Percentiles rank a stretch among this genome's conserved stretches.
Conservation (phyloP, 2,888 invertebrate species). For the Digitonthophagus gazella region DNA sequence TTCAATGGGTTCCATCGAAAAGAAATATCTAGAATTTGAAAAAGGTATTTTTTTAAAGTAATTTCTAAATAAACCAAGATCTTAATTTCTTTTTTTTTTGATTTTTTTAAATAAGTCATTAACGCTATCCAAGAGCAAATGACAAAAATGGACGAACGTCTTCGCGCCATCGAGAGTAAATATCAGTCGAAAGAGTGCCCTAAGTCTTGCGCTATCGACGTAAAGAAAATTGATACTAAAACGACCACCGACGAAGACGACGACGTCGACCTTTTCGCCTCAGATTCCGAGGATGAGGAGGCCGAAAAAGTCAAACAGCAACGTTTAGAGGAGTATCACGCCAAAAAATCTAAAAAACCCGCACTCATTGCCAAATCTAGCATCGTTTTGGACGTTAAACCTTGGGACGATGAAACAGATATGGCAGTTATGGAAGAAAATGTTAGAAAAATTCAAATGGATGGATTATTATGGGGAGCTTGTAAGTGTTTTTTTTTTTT, state of each 20-base stretch:
- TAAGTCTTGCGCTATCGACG: conserved; percentile 8
- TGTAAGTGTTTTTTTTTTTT: too few species aligned
- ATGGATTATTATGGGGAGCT: conserved; percentile 93
- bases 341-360: conserved; percentile 91
- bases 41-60: conserved; percentile 42
- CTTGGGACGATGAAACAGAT: conserved; percentile 91
- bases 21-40: conserved; percentile 42
- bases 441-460: conserved; percentile 74
- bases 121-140: conserved; percentile 20
- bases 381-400: conserved; percentile 91
- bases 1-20: conserved; percentile 44
- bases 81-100: background rate
- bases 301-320: conserved; percentile 76
- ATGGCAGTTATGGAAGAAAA: conserved; percentile 79
- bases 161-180: conserved; percentile 26
- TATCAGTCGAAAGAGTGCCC: background rate
- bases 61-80: too few species aligned
- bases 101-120: too few species aligned
- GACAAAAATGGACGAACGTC: conserved; percentile 25
- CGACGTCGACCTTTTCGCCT: conserved; percentile 79
- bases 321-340: conserved; percentile 83
- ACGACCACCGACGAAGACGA: conserved; percentile 57
- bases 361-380: conserved; percentile 90
- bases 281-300: conserved; percentile 76
- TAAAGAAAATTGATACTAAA: conserved; percentile 30